phyloP scores from a whole-genome alignment of 1,140 invertebrate genomes.

The Venturia canescens region DNA sequence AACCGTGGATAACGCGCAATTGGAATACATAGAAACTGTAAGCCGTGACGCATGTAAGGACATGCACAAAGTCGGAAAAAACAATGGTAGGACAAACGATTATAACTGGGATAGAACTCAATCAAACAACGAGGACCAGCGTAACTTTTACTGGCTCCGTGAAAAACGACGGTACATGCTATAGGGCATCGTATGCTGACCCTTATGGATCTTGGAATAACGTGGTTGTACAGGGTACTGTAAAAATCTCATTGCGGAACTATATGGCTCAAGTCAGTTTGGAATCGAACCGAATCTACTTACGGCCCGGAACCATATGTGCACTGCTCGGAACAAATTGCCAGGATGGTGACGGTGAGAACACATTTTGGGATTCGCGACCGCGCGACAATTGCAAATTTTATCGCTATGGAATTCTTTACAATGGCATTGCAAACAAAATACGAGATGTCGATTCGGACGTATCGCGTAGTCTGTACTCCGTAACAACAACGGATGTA shows the following conservation, averaged over 20 bases:
- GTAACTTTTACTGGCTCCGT: constrained; percentile 16
- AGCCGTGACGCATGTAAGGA: background rate
- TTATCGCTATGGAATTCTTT: constrained; percentile 15
- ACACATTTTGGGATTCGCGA: constrained; percentile 51
- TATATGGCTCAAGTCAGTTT: constrained; percentile 29
- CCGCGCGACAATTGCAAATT: background rate
- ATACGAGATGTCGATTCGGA: background rate
- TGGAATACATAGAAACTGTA: background rate
- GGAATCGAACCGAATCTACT: constrained; percentile 31
- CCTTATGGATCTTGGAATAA: constrained; percentile 40
- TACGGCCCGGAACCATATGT: constrained; percentile 43
- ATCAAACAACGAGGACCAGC: background rate
- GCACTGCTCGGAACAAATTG: constrained; percentile 30
- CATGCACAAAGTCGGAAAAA: background rate
- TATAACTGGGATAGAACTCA: background rate
- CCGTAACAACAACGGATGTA: background rate
- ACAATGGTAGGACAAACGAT: background rate
- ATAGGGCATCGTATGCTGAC: constrained; percentile 38
- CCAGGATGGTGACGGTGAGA: constrained; percentile 41
- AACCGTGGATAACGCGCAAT: constrained; percentile 24
- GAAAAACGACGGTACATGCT: constrained; percentile 3
- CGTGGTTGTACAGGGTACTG: constrained; percentile 41
- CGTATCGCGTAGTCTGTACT: background rate
- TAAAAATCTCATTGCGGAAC: constrained; percentile 22
- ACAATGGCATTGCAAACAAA: constrained; percentile 10